Percentiles rank a stretch among this genome's conserved stretches.
These are phyloP conservation scores for Amblyteles armatorius DNA, from an alignment of 2,888 invertebrate genomes.

Conservation along the genomic window DNA sequence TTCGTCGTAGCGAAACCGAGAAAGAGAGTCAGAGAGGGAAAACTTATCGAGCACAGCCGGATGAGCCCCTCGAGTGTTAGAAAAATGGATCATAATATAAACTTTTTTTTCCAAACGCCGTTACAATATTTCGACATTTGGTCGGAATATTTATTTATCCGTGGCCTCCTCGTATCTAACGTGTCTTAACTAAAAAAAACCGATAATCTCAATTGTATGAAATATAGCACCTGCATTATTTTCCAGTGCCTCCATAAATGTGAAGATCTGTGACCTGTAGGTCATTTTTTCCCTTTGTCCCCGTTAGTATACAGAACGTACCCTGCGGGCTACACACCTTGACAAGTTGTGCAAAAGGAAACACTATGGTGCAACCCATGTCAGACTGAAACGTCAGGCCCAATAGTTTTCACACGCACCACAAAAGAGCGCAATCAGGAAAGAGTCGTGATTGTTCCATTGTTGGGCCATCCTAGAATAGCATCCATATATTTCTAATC, in stretches of 20 bases:
- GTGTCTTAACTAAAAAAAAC: constrained; percentile 4
- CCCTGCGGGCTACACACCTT: constrained; percentile 32
- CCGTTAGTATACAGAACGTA: constrained; percentile 14
- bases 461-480: constrained; percentile 65
- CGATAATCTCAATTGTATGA: constrained; percentile 20
- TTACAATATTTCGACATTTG: not conserved
- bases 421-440: constrained; percentile 69
- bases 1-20: not conserved
- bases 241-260: constrained; percentile 22
- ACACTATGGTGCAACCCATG: constrained; percentile 66
- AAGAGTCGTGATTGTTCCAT: constrained; percentile 67
- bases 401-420: constrained; percentile 69
- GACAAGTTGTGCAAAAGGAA: constrained; percentile 64
- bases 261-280: constrained; percentile 49
- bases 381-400: constrained; percentile 67
- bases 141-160: not conserved
- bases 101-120: not conserved
- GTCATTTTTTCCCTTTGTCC: constrained; percentile 15
- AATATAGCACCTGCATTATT: constrained; percentile 14
- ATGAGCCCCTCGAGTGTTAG: not conserved
- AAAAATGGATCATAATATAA: not conserved
- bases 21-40: not conserved
- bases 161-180: not conserved
- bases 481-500: constrained; percentile 65
- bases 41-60: not conserved